Base-by-base conservation (phyloP, 23 tunicate genomes). In the Aplidium turbinatum region DNA sequence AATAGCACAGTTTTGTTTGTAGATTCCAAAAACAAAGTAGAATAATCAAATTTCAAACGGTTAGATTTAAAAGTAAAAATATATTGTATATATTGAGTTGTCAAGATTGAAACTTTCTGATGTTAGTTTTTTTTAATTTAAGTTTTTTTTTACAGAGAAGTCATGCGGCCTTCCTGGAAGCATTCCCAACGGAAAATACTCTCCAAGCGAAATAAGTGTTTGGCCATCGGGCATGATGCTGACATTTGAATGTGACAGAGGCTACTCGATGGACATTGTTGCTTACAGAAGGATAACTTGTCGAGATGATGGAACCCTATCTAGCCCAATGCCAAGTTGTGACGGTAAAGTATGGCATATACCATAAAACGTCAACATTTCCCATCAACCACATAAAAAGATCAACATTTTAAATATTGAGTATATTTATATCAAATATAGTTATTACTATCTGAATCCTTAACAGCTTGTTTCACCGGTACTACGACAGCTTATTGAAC, bases 251-350 rank as follows among this genome's bases (percentile, higher is more conserved):
- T 55, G 72, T 23, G 48, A 35, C 5, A 35, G 21, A 3, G 72
- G 72, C 9, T 65, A 36, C 22, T 7, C 3, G 38, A 11, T 65
- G 25, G 38, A 26, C 24, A n/a, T n/a, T n/a, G 16, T 7, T 3
- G 4, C 50, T 35, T 65, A 65, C 50, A 65, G 50, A 11, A 65
- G 50, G 38, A 38, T 70, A 4, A 70, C 76, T 7, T 70, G 76
- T 29, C 58, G 36, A 18, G 47, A 26, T 28, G 38, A 47, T 22
- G 76, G 76, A 4, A 4, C 5, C 7, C 35, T 28, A 4, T 70
- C 76, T 3, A 28, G 36, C 19, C 36, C 11, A 5, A 6, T n/a
- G 4, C 68, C 68, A 9, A 29, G 11, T 6, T 62, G 68, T n/a
- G 4, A n/a, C 9, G 68, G 68, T 62, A 29, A 9, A 42, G 11